Evolutionary conservation across 2,113 vertebrate genomes (phyloP).

Genomic region (Gymnorhina tibicen): DNA sequence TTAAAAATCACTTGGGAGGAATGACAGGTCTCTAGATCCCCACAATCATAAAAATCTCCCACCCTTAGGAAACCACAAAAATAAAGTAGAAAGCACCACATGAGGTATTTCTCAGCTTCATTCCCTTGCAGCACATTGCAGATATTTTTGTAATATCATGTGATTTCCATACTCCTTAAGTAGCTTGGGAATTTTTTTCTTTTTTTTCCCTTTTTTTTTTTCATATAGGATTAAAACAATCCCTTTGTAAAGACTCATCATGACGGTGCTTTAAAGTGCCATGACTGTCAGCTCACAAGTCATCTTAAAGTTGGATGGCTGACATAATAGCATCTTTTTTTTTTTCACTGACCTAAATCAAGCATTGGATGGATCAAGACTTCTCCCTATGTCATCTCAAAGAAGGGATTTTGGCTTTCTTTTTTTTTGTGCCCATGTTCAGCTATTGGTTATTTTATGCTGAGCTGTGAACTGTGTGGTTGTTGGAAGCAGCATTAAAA

Average conservation of each 20-base stretch:
- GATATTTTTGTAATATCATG: background rate
- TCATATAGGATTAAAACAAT: background rate
- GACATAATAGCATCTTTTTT: background rate
- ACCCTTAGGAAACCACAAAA: background rate
- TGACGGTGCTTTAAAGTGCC: background rate
- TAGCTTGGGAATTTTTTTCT: background rate
- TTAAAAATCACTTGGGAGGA: background rate
- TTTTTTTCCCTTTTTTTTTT: background rate
- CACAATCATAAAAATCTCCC: background rate
- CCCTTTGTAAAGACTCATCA: background rate
- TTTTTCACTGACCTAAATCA: slow-evolving; percentile 5
- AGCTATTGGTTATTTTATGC: slow-evolving; percentile 76
- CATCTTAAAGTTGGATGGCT: background rate
- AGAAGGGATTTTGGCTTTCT: slow-evolving; percentile 51
- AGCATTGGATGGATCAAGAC: slow-evolving; percentile 9
- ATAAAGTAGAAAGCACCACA: background rate
- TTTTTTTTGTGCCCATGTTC: slow-evolving; percentile 7
- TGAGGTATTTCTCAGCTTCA: background rate
- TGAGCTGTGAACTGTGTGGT: slow-evolving; percentile 78
- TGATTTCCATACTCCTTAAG: background rate
- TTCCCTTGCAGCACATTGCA: background rate
- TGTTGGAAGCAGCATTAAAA: slow-evolving; percentile 77
- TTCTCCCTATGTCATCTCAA: slow-evolving; percentile 34
- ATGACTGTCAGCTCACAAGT: background rate
- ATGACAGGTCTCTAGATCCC: background rate